Conservation (phyloP, 2,113 vertebrate species). For the Hippocampus abdominalis region DNA sequence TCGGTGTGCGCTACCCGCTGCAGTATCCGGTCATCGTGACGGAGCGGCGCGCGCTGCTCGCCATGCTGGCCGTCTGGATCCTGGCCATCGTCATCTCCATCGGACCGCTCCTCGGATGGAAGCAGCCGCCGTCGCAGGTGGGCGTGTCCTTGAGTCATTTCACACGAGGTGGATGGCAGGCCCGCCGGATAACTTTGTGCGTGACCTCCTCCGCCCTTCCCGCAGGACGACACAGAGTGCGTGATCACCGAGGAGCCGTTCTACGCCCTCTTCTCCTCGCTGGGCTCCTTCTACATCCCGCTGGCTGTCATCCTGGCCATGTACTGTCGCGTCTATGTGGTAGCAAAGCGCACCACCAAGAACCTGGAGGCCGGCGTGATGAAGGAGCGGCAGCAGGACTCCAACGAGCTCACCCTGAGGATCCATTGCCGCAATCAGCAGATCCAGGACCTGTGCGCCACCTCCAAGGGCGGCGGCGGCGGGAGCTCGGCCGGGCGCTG, state of each 20-base stretch:
- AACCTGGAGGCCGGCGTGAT: slow-evolving; percentile 65
- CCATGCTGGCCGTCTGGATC: slow-evolving; percentile 60
- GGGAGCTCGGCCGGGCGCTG: slow-evolving; percentile 24
- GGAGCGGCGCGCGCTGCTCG: slow-evolving; percentile 44
- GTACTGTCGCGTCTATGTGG: slow-evolving; percentile 61
- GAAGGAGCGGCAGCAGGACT: slow-evolving; percentile 47
- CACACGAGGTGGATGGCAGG: too few species aligned
- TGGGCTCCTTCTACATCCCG: slow-evolving; percentile 64
- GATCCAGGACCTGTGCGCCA: slow-evolving; percentile 35
- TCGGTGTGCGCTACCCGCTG: slow-evolving; percentile 57
- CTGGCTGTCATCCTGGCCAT: slow-evolving; percentile 58
- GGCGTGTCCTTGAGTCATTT: neutral
- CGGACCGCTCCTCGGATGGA: slow-evolving; percentile 63
- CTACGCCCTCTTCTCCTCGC: slow-evolving; percentile 63
- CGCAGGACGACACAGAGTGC: slow-evolving; percentile 52
- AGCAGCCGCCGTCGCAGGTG: slow-evolving; percentile 55
- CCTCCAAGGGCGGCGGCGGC: slow-evolving; percentile 25
- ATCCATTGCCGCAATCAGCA: slow-evolving; percentile 62
- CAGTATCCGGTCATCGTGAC: slow-evolving; percentile 58
- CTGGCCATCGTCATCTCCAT: slow-evolving; percentile 59
- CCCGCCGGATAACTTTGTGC: neutral
- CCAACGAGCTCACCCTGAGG: slow-evolving; percentile 60
- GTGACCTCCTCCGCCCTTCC: neutral
- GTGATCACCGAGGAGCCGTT: slow-evolving; percentile 55
- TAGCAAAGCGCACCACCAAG: slow-evolving; percentile 62